A percentile compares a stretch with the other conserved stretches of the same genome.
Conservation (phyloP, 2,888 invertebrate species). For the Acanthosepion lycidas region DNA sequence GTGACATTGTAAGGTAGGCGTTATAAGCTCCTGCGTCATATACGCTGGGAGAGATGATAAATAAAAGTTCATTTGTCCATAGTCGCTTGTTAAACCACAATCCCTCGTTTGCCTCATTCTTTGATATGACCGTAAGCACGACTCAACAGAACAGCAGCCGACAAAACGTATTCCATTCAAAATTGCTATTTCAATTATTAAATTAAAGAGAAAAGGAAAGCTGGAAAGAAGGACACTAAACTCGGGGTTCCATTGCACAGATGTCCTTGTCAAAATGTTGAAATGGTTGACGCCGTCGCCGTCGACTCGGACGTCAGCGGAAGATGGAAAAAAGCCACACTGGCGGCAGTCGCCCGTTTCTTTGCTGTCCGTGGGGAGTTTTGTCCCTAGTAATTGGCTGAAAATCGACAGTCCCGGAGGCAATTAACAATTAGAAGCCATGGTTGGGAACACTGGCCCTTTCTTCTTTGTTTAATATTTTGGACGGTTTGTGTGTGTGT, state of each 20-base stretch:
- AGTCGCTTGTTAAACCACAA: neutral
- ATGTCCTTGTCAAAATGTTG: neutral
- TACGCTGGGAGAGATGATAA: neutral
- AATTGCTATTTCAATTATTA: neutral
- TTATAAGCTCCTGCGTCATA: neutral
- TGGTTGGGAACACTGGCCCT: neutral
- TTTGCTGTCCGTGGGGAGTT: neutral
- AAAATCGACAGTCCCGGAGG: conserved; percentile 9
- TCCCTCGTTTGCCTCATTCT: neutral
- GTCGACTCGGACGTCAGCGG: neutral
- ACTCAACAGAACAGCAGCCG: neutral
- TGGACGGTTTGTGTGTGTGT: no score
- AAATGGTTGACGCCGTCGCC: neutral
- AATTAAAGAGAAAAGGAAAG: neutral
- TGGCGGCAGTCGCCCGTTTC: neutral
- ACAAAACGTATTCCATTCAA: neutral
- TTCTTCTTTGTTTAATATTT: neutral
- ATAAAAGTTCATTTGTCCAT: conserved; percentile 20
- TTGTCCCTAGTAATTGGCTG: neutral
- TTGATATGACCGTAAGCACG: neutral
- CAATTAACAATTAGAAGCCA: neutral
- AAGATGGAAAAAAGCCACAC: neutral
- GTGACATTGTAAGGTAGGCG: neutral
- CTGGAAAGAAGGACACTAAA: neutral
- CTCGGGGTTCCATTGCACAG: conserved; percentile 7